phyloP scores from a whole-genome alignment of 2,113 vertebrate species.

The Meleagris gallopavo region DNA sequence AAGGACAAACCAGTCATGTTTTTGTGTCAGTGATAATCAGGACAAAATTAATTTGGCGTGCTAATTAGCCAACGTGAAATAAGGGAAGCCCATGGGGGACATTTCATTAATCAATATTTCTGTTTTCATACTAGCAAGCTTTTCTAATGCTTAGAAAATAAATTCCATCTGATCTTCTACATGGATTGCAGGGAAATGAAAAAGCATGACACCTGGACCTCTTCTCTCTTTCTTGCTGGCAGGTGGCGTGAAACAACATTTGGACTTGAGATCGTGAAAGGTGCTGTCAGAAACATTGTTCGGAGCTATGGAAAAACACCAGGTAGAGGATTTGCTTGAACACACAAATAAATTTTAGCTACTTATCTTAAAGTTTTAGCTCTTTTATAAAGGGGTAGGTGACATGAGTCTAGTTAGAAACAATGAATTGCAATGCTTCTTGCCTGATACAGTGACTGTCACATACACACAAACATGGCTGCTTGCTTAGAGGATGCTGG shows the following conservation, averaged over 20 bases:
- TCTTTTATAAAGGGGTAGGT: background rate
- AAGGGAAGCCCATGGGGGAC: background rate
- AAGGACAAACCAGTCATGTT: background rate
- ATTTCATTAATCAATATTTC: background rate
- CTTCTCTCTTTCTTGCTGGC: background rate
- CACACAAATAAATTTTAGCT: background rate
- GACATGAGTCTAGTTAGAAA: background rate
- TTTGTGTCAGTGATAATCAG: background rate
- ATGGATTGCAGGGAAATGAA: background rate
- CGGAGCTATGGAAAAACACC: background rate
- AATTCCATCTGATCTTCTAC: background rate
- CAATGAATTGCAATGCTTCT: background rate
- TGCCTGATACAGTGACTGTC: background rate
- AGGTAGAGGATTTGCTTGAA: background rate
- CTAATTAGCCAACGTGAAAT: background rate
- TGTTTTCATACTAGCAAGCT: background rate
- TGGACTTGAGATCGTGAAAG: background rate
- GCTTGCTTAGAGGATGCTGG: background rate
- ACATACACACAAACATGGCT: background rate
- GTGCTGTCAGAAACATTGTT: background rate
- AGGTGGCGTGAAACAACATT: background rate
- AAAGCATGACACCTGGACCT: background rate
- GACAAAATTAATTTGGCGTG: background rate
- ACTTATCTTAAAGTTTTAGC: background rate
- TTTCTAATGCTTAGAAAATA: background rate